phyloP scores from a whole-genome alignment of 1,140 invertebrate genomes.

The Drosophila navojoa region DNA sequence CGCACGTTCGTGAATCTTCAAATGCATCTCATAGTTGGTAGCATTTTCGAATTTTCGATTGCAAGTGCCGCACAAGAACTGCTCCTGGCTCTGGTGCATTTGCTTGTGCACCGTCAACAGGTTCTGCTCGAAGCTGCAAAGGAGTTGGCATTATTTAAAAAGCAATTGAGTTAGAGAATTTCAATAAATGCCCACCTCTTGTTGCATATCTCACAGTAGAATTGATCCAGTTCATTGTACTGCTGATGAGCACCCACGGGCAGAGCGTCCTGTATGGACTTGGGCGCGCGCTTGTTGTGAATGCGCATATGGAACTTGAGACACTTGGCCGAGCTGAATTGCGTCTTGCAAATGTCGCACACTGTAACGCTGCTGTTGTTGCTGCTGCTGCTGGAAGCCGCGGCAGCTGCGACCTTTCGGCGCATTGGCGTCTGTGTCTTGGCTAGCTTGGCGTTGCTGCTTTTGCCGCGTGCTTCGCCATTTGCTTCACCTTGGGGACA shows the following conservation, averaged over 20 bases:
- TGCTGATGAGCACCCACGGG: slow-evolving; percentile 84
- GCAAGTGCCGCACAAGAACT: slow-evolving; percentile 87
- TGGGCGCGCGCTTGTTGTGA: slow-evolving; percentile 86
- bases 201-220: slow-evolving; percentile 81
- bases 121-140: slow-evolving; percentile 83
- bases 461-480: neutral
- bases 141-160: too few relatives aligned
- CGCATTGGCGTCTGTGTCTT: slow-evolving; percentile 23
- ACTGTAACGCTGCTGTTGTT: slow-evolving; percentile 19
- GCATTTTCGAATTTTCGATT: slow-evolving; percentile 88
- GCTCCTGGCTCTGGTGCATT: slow-evolving; percentile 85
- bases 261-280: slow-evolving; percentile 85
- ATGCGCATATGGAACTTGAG: slow-evolving; percentile 87
- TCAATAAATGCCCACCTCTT: slow-evolving; percentile 59
- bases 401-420: slow-evolving; percentile 25
- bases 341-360: slow-evolving; percentile 87
- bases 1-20: slow-evolving; percentile 86
- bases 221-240: slow-evolving; percentile 70
- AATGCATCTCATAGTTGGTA: slow-evolving; percentile 88
- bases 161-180: neutral
- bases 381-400: neutral
- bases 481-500: slow-evolving; percentile 55
- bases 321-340: slow-evolving; percentile 87
- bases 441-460: slow-evolving; percentile 1
- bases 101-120: slow-evolving; percentile 87